Evolutionary conservation across 2,888 invertebrate species (phyloP).

Genomic region (Drosophila greeni): DNA sequence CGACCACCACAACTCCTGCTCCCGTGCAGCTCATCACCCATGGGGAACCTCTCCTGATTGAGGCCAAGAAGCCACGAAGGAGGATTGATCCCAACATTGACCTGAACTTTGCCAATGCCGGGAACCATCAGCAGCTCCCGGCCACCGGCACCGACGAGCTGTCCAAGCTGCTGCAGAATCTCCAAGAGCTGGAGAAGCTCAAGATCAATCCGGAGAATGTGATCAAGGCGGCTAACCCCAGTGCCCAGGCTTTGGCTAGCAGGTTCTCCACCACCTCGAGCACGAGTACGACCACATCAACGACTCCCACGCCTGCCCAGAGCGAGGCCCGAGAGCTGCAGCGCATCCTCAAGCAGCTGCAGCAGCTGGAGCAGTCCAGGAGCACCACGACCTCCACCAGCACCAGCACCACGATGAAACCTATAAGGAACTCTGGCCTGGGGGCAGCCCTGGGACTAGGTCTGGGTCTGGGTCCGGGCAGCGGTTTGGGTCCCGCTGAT

Average conservation of each 20-base stretch:
- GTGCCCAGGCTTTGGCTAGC: constrained; percentile 52
- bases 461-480: constrained; percentile 10
- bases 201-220: constrained; percentile 71
- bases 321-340: constrained; percentile 64
- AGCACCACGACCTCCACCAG: constrained; percentile 23
- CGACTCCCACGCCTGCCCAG: constrained; percentile 19
- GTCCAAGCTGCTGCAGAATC: constrained; percentile 79
- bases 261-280: constrained; percentile 52
- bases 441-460: constrained; percentile 17
- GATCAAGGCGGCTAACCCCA: constrained; percentile 54
- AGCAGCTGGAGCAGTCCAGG: constrained; percentile 63
- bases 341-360: constrained; percentile 63
- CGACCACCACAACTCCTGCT: constrained; percentile 49
- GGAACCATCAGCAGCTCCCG: constrained; percentile 63
- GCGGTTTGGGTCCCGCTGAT: constrained; percentile 75
- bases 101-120: constrained; percentile 65
- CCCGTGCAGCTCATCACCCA: constrained; percentile 69
- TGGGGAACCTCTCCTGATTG: constrained; percentile 68
- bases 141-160: constrained; percentile 73
- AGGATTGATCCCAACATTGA: constrained; percentile 75
- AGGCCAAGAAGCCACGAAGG: constrained; percentile 73
- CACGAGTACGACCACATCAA: constrained; percentile 14
- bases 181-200: constrained; percentile 77
- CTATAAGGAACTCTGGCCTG: constrained; percentile 9
- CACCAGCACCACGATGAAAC: constrained; percentile 19